Evolutionary conservation across 2,888 invertebrate species (phyloP).

Genomic region (Ochropleura plecta): DNA sequence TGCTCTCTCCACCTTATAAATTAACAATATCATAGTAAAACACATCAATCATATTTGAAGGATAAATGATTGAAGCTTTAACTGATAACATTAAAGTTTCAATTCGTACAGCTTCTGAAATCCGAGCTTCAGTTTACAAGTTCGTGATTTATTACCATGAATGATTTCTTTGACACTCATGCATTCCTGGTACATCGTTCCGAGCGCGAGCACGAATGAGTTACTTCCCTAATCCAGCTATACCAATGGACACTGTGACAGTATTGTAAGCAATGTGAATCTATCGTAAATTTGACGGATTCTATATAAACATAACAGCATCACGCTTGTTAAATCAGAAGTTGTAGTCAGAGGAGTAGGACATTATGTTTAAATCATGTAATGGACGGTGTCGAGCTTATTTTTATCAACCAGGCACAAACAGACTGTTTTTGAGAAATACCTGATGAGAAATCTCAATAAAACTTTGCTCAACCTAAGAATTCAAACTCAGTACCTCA

Average conservation of each 20-base stretch:
- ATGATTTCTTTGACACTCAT: background rate
- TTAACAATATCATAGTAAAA: background rate
- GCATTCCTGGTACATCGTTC: slow-evolving; percentile 12
- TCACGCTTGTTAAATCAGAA: background rate
- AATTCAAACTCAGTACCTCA: background rate
- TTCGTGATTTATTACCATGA: slow-evolving; percentile 10
- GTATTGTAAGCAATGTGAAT: background rate
- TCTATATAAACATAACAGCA: background rate
- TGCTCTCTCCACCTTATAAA: background rate
- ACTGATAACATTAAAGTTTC: background rate
- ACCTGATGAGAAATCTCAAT: background rate
- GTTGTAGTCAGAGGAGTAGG: background rate
- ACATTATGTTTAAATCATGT: background rate
- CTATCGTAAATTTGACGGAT: background rate
- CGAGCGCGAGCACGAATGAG: background rate
- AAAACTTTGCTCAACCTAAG: background rate
- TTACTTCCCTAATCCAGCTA: background rate
- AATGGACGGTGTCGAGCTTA: too few species aligned
- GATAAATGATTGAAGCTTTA: too few species aligned
- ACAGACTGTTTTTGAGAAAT: background rate
- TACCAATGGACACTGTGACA: too few species aligned
- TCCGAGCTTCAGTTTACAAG: background rate
- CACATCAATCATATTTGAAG: background rate
- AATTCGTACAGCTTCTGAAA: background rate
- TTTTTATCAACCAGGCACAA: background rate